Percentiles rank a stretch among this genome's conserved stretches.
These are phyloP conservation scores for Chrysina gloriosa DNA, from an alignment of 2,888 invertebrate species.

Conservation along the genomic window DNA sequence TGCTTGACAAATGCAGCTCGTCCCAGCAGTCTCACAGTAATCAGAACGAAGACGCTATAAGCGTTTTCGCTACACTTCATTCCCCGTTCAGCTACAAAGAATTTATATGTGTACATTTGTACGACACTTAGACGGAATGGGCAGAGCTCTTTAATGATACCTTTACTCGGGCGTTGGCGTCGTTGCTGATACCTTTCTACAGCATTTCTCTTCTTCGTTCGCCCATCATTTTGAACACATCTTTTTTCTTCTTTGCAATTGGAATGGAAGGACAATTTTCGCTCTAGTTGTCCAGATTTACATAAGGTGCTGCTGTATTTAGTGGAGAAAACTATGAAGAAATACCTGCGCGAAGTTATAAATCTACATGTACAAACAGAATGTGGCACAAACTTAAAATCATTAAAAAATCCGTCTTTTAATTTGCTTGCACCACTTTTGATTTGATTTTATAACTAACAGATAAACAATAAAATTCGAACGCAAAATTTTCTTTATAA, in stretches of 20 bases:
- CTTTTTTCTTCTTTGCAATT: background rate
- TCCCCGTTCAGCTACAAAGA: slow-evolving; percentile 56
- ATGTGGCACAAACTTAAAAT: too few relatives aligned
- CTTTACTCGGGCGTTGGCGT: slow-evolving; percentile 28
- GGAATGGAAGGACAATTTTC: slow-evolving; percentile 36
- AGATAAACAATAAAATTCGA: too few relatives aligned
- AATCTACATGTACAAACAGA: background rate
- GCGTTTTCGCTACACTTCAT: slow-evolving; percentile 55
- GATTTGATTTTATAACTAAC: too few relatives aligned
- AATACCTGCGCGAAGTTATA: background rate
- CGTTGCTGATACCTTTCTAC: slow-evolving; percentile 18
- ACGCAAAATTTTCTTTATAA: too few relatives aligned
- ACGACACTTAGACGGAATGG: slow-evolving; percentile 56
- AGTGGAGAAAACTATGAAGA: slow-evolving; percentile 24
- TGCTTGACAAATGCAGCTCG: slow-evolving; percentile 55
- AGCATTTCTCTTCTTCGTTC: slow-evolving; percentile 27
- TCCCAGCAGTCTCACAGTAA: slow-evolving; percentile 51
- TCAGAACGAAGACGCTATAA: slow-evolving; percentile 54
- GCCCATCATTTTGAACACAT: background rate
- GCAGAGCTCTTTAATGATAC: slow-evolving; percentile 49
- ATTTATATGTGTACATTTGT: slow-evolving; percentile 58
- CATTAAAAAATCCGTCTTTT: too few relatives aligned
- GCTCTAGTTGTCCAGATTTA: slow-evolving; percentile 39
- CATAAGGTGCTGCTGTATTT: slow-evolving; percentile 24
- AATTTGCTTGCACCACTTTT: too few relatives aligned